phyloP scores from a whole-genome alignment of 2,797 vertebrate genomes.

The Halcyon badia region DNA sequence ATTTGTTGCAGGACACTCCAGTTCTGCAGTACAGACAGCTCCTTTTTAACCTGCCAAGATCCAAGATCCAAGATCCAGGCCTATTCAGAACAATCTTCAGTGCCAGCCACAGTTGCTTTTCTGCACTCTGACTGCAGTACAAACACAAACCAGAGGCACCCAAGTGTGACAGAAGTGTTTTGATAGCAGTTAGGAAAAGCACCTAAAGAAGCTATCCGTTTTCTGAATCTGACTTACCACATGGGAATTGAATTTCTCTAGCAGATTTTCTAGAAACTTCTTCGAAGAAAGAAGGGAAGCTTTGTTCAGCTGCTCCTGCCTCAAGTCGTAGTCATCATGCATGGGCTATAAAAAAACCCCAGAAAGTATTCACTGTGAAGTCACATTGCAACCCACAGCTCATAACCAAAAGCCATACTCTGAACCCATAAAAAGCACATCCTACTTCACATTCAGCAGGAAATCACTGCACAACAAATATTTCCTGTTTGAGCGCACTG shows the following conservation, averaged over 20 bases:
- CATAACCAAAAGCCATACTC: background rate
- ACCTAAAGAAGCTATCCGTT: background rate
- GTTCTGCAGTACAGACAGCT: background rate
- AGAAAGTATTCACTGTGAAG: background rate
- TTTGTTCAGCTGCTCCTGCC: constrained; percentile 99
- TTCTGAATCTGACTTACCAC: constrained; percentile 85
- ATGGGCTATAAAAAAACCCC: constrained; percentile 87
- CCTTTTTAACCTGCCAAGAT: background rate
- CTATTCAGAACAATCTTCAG: background rate
- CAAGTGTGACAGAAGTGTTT: background rate
- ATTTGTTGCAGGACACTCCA: background rate
- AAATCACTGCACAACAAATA: background rate
- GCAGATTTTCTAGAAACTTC: constrained; percentile 98
- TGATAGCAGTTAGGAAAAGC: background rate
- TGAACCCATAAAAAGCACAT: background rate
- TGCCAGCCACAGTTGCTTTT: background rate
- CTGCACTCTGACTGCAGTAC: background rate
- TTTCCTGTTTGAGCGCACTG: background rate
- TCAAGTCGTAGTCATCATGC: constrained; percentile 98
- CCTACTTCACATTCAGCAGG: background rate
- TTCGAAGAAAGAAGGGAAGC: constrained; percentile 98
- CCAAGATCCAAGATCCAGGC: background rate
- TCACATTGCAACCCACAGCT: background rate
- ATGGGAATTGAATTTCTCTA: constrained; percentile 98
- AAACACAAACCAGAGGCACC: background rate